These are phyloP conservation scores for Numenius arquata DNA, from an alignment of 2,113 vertebrate species.

Conservation along the genomic window DNA sequence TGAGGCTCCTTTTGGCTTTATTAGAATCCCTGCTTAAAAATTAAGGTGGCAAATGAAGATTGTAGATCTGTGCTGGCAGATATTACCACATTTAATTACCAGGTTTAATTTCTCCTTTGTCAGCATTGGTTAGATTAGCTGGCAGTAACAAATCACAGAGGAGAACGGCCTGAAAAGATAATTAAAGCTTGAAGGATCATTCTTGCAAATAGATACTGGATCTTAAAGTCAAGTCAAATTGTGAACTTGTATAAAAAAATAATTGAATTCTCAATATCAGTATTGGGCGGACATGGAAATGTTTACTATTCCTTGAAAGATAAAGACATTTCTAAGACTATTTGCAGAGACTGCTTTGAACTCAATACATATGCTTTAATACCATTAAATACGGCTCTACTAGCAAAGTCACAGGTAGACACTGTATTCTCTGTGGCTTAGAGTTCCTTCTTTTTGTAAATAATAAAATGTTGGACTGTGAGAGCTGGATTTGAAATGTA, in stretches of 20 bases:
- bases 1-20: background rate
- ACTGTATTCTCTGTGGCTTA: background rate
- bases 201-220: background rate
- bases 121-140: background rate
- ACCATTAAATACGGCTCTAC: background rate
- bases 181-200: background rate
- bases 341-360: background rate
- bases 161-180: background rate
- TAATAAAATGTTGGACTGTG: background rate
- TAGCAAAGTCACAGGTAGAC: background rate
- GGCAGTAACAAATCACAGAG: background rate
- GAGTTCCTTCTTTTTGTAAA: background rate
- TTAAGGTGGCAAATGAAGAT: background rate
- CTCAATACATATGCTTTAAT: background rate
- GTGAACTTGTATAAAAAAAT: background rate
- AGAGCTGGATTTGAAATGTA: background rate
- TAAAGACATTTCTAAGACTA: background rate
- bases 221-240: background rate
- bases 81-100: background rate
- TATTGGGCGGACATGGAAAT: background rate
- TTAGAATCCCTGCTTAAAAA: background rate
- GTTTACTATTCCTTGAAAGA: background rate
- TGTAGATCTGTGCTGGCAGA: background rate
- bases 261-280: background rate
- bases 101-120: background rate